Conservation (phyloP, 2,888 invertebrate species). For the Osedax fenrisi region DNA sequence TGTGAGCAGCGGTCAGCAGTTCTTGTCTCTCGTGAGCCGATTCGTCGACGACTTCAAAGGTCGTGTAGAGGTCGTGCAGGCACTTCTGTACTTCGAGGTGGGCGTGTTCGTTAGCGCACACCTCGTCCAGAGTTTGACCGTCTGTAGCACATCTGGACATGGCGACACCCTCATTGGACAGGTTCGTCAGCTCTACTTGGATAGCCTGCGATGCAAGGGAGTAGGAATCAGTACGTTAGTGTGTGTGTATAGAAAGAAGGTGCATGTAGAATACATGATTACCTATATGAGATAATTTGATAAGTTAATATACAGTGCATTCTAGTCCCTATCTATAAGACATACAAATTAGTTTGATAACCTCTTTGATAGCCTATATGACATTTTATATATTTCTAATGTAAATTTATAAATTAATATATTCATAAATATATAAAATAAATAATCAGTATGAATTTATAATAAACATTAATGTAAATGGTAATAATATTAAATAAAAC, state of each 20-base stretch:
- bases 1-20: slow-evolving; percentile 42
- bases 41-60: slow-evolving; percentile 48
- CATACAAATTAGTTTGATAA: too few relatives aligned
- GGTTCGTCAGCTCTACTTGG: slow-evolving; percentile 43
- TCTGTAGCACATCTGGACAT: slow-evolving; percentile 28
- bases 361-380: too few relatives aligned
- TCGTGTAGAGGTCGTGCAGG: slow-evolving; percentile 45
- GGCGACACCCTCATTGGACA: not conserved
- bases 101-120: slow-evolving; percentile 42
- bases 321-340: too few relatives aligned
- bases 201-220: slow-evolving; percentile 40
- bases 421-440: too few relatives aligned
- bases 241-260: not conserved
- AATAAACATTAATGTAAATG: too few relatives aligned
- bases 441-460: too few relatives aligned
- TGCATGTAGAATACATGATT: too few relatives aligned
- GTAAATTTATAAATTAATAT: too few relatives aligned
- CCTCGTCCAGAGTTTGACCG: slow-evolving; percentile 38
- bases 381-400: too few relatives aligned
- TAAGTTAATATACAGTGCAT: not conserved
- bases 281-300: too few relatives aligned
- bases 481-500: too few relatives aligned
- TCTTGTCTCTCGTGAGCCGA: slow-evolving; percentile 44
- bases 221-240: not conserved
- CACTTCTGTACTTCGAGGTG: slow-evolving; percentile 46